These are phyloP conservation scores for Philereme transversata DNA, from an alignment of 2,888 invertebrate genomes.

Conservation along the genomic window DNA sequence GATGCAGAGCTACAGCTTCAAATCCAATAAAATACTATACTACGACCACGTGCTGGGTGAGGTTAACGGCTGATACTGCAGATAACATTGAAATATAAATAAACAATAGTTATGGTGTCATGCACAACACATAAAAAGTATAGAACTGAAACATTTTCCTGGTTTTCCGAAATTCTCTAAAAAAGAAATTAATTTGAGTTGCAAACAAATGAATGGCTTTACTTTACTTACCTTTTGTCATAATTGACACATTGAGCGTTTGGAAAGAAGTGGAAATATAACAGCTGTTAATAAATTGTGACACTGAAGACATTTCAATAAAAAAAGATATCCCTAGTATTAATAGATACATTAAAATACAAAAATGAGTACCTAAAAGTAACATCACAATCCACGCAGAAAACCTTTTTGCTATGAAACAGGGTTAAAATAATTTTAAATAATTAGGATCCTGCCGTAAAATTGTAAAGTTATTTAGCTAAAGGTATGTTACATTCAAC, in stretches of 20 bases:
- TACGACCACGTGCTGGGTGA: constrained; percentile 75
- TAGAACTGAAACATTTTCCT: constrained; percentile 16
- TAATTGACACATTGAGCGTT: background rate
- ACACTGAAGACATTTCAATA: background rate
- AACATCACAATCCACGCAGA: no score
- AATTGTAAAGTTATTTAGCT: no score
- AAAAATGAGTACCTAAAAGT: no score
- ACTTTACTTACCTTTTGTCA: constrained; percentile 1
- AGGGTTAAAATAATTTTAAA: no score
- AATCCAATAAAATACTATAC: constrained; percentile 80
- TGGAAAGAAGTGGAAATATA: background rate
- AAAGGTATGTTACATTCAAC: background rate
- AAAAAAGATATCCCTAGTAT: background rate
- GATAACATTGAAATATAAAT: constrained; percentile 77
- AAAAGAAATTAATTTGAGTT: background rate
- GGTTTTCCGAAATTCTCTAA: constrained; percentile 7
- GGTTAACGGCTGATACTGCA: constrained; percentile 80
- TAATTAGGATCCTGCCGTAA: no score
- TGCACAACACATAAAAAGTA: constrained; percentile 20
- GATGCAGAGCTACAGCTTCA: constrained; percentile 82
- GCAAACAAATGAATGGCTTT: background rate
- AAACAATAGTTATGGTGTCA: constrained; percentile 57
- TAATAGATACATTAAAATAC: no score
- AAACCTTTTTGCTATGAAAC: no score
- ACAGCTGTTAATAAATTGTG: background rate